Percentiles rank a stretch among this genome's conserved stretches.
Conservation (phyloP, 2,797 vertebrate species). For the Gymnodraco acuticeps region DNA sequence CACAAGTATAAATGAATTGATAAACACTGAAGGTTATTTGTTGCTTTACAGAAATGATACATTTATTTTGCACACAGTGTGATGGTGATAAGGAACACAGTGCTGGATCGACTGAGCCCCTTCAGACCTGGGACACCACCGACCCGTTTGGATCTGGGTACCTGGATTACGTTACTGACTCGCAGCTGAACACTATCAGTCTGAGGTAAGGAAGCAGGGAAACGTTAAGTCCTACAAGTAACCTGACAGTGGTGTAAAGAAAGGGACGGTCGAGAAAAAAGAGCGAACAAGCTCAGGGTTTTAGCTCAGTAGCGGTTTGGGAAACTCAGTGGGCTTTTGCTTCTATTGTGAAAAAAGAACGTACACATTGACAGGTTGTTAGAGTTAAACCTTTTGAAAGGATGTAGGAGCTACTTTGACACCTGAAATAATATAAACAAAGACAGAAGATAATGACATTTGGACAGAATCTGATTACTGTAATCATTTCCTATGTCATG, state of each 20-base stretch:
- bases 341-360: background rate
- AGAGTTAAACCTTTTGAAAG: too few relatives aligned
- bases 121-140: background rate
- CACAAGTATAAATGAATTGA: background rate
- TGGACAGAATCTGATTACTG: background rate
- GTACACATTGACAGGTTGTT: background rate
- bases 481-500: background rate
- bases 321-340: background rate
- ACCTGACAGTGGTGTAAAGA: background rate
- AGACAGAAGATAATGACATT: background rate
- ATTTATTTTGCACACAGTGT: constrained; percentile 40
- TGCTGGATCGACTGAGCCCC: constrained; percentile 3
- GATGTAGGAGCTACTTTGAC: background rate
- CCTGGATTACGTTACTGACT: constrained; percentile 75
- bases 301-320: background rate
- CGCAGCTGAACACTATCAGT: constrained; percentile 78
- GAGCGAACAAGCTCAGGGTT: background rate
- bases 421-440: background rate
- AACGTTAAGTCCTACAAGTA: background rate
- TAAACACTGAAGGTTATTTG: background rate
- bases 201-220: constrained; percentile 70
- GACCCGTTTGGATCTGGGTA: constrained; percentile 42
- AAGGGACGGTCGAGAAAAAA: background rate
- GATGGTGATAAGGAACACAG: constrained; percentile 11
- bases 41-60: background rate